Conservation (phyloP, 2,797 vertebrate species). For the Malurus leucopterus region DNA sequence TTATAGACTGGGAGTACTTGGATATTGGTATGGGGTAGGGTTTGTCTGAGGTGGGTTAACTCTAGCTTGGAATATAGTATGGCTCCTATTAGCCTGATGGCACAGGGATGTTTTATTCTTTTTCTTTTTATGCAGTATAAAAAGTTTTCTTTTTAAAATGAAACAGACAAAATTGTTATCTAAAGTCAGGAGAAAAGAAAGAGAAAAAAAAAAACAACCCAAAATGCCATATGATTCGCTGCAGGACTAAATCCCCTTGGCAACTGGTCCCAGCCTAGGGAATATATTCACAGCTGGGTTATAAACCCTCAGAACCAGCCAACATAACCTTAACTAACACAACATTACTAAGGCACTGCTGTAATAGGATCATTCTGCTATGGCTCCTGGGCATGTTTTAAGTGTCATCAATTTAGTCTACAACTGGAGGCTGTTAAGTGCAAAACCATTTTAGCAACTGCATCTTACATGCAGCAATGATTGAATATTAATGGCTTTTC, state of each 20-base stretch:
- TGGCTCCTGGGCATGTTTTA: conserved; percentile 33
- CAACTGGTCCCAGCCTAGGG: neutral
- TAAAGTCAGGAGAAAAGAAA: neutral
- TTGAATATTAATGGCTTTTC: neutral
- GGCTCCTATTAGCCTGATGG: neutral
- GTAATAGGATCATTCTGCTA: conserved; percentile 32
- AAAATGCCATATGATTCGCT: neutral
- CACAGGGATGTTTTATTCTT: neutral
- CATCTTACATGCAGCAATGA: neutral
- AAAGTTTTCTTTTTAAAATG: neutral
- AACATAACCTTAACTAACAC: conserved; percentile 39
- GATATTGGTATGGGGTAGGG: neutral
- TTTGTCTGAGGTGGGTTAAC: neutral
- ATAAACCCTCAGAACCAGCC: conserved; percentile 30
- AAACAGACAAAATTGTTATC: neutral
- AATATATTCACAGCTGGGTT: conserved; percentile 23
- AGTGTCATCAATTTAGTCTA: conserved; percentile 43
- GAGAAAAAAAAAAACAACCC: neutral
- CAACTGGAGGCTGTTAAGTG: conserved; percentile 24
- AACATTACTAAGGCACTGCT: neutral
- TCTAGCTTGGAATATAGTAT: neutral
- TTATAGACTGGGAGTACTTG: neutral
- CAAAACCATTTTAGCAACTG: conserved; percentile 14
- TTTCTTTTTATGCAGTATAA: neutral
- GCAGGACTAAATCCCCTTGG: neutral